Percentiles rank a stretch among this genome's conserved stretches.
phyloP scores from a whole-genome alignment of 2,888 invertebrate genomes.

The Calameuta filiformis region DNA sequence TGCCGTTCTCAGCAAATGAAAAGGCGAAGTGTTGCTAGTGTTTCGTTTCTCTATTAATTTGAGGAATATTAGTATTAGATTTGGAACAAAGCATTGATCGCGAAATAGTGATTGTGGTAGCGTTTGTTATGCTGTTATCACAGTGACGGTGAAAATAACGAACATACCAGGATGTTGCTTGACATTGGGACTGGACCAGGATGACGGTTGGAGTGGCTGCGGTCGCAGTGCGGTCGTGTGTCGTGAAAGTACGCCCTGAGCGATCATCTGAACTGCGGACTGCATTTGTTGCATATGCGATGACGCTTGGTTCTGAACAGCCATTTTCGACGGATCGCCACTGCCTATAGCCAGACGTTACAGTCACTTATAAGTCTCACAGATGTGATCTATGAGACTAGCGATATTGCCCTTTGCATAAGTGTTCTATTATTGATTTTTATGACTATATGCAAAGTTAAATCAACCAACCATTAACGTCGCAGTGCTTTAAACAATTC shows the following conservation, averaged over 20 bases:
- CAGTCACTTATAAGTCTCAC: not conserved
- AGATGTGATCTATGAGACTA: not conserved
- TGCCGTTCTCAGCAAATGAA: too few species aligned
- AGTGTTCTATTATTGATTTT: too few species aligned
- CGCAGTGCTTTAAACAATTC: too few species aligned
- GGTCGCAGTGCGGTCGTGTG: conserved; percentile 49
- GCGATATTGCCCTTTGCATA: too few species aligned
- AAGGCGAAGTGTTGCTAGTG: too few species aligned
- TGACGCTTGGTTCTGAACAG: conserved; percentile 50
- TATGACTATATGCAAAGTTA: too few species aligned
- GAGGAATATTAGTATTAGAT: too few species aligned
- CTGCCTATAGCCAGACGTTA: conserved; percentile 41
- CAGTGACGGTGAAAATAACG: conserved; percentile 7
- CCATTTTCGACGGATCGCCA: conserved; percentile 57
- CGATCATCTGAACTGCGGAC: conserved; percentile 53
- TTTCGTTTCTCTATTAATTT: too few species aligned
- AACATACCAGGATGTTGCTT: conserved; percentile 60
- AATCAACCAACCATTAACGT: too few species aligned
- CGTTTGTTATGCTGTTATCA: not conserved
- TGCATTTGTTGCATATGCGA: conserved; percentile 58
- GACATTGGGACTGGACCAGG: conserved; percentile 55
- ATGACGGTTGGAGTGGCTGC: conserved; percentile 44
- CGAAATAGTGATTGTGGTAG: too few species aligned
- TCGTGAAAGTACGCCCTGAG: conserved; percentile 57
- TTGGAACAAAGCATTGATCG: too few species aligned